Evolutionary conservation across 2,888 invertebrate genomes (phyloP).

Genomic region (Pantelozetes paolii): DNA sequence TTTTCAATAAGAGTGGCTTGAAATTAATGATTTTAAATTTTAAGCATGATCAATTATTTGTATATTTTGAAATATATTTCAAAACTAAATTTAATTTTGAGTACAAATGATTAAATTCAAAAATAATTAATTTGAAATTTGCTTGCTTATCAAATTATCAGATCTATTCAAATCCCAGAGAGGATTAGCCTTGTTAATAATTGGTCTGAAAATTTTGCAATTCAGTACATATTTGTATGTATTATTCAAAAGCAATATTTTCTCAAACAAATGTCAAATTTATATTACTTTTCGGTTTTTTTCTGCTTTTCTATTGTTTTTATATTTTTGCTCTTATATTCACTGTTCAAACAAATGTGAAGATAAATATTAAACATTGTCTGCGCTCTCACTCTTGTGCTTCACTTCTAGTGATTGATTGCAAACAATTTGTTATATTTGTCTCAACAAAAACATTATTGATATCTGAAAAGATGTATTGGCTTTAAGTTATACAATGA

Average conservation of each 20-base stretch:
- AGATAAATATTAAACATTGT: conserved; percentile 1
- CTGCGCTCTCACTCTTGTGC: not conserved
- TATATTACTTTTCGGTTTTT: not conserved
- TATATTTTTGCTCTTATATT: not conserved
- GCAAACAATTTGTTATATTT: conserved; percentile 29
- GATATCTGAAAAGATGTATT: conserved; percentile 9
- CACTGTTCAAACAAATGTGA: conserved; percentile 7
- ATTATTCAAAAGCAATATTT: conserved; percentile 1
- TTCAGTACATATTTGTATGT: too few species aligned
- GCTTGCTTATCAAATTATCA: too few species aligned
- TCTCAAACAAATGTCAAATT: not conserved
- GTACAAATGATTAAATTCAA: too few species aligned
- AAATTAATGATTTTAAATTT: too few species aligned
- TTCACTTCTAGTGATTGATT: conserved; percentile 31
- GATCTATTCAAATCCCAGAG: too few species aligned
- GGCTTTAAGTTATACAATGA: conserved; percentile 11
- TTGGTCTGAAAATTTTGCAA: too few species aligned
- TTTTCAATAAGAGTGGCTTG: too few species aligned
- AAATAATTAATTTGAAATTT: too few species aligned
- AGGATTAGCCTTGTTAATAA: too few species aligned
- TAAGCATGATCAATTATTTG: too few species aligned
- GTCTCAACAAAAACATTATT: conserved; percentile 15
- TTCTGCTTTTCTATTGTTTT: not conserved
- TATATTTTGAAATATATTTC: too few species aligned
- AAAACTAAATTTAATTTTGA: too few species aligned